These are phyloP conservation scores for Nezara viridula DNA, from an alignment of 2,888 invertebrate species.

Conservation along the genomic window DNA sequence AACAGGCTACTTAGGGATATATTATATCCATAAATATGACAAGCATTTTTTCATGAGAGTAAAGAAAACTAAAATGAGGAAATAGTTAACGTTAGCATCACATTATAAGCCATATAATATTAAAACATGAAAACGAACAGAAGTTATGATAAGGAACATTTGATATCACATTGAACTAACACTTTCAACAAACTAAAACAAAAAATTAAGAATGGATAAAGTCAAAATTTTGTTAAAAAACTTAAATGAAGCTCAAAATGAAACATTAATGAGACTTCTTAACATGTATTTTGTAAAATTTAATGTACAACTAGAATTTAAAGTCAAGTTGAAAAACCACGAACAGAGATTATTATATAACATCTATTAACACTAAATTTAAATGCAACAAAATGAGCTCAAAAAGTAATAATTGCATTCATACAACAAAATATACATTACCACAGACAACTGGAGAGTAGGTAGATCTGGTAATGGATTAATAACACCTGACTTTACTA, in stretches of 20 bases:
- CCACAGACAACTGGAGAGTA: conserved; percentile 66
- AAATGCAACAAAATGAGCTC: neutral
- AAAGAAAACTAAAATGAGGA: neutral
- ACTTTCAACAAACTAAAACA: neutral
- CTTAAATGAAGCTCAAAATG: neutral
- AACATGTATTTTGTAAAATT: neutral
- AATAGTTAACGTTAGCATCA: neutral
- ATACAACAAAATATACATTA: conserved; percentile 58
- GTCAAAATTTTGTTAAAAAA: neutral
- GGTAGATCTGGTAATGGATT: conserved; percentile 62
- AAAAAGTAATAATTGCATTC: neutral
- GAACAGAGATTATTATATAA: neutral
- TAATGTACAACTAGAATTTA: neutral
- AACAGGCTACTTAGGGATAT: neutral
- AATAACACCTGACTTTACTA: conserved; percentile 53
- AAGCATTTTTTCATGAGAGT: neutral
- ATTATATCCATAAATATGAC: neutral
- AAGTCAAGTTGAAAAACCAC: neutral
- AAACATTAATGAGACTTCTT: neutral
- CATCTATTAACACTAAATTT: neutral
- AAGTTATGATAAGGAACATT: neutral
- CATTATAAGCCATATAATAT: neutral
- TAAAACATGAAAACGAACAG: neutral
- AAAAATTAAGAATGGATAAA: neutral
- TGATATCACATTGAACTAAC: neutral